phyloP scores from a whole-genome alignment of 2,113 vertebrate species.

The Chloebia gouldiae region DNA sequence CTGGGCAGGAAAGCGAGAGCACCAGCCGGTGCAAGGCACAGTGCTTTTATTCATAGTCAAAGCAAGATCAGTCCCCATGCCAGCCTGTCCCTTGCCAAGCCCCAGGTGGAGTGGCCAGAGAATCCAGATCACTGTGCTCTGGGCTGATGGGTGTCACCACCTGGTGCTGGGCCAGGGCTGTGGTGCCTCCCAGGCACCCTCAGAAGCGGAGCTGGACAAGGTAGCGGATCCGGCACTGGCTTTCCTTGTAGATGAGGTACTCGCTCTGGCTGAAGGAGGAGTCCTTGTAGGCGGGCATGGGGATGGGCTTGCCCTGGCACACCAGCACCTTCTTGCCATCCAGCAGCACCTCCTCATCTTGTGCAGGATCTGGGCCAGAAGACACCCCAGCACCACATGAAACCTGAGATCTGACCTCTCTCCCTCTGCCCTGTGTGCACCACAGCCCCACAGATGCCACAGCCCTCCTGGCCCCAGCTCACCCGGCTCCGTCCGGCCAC shows the following conservation, averaged over 20 bases:
- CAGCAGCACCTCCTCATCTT: conserved; percentile 76
- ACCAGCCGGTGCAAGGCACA: rapidly evolving
- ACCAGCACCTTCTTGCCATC: conserved; percentile 82
- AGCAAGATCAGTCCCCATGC: background rate
- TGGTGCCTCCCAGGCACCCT: background rate
- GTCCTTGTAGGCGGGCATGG: conserved; percentile 61
- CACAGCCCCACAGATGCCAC: background rate
- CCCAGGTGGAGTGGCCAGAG: rapidly evolving
- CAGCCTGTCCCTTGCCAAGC: background rate
- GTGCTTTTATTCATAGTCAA: background rate
- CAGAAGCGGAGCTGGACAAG: conserved; percentile 82
- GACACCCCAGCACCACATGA: rapidly evolving
- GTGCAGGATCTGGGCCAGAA: conserved; percentile 75
- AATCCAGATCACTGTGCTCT: background rate
- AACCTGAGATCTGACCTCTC: background rate
- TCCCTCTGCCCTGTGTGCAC: rapidly evolving
- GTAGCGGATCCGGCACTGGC: conserved; percentile 85
- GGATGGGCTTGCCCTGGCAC: conserved; percentile 79
- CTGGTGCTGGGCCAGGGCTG: rapidly evolving
- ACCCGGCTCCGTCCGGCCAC: conserved; percentile 85
- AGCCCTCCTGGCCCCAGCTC: background rate
- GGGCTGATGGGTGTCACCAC: background rate
- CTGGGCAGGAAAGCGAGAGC: rapidly evolving
- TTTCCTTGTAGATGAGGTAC: conserved; percentile 91
- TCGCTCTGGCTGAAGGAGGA: conserved; percentile 86